Percentiles rank a stretch among this genome's conserved stretches.
Conservation (phyloP, 2,797 vertebrate genomes). For the Scarus forsteni region DNA sequence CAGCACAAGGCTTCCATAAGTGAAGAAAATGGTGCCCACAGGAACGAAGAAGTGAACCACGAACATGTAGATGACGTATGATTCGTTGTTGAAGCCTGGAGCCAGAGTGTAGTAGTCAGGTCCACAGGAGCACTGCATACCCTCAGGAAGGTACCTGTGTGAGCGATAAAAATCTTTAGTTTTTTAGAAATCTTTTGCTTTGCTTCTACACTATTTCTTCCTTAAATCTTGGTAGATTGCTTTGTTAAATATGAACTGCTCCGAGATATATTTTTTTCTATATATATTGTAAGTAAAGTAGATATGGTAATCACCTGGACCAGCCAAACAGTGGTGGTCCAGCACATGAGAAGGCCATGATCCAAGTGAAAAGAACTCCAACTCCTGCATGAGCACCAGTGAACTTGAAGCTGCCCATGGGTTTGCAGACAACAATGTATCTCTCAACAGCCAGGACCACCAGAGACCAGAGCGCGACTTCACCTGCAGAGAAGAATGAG, state of each 20-base stretch:
- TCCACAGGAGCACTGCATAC: constrained; percentile 83
- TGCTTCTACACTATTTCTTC: background rate
- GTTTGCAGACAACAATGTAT: constrained; percentile 87
- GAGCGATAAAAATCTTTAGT: background rate
- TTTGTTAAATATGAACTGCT: too few relatives aligned
- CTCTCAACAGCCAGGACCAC: constrained; percentile 82
- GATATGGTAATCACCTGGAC: constrained; percentile 79
- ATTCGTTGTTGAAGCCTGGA: constrained; percentile 86
- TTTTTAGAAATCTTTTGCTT: background rate
- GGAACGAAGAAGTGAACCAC: constrained; percentile 79
- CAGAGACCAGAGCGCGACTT: constrained; percentile 78
- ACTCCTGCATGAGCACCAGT: constrained; percentile 68
- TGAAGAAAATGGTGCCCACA: constrained; percentile 84
- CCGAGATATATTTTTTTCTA: background rate
- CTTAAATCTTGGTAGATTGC: background rate
- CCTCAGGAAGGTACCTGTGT: constrained; percentile 86
- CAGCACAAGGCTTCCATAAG: constrained; percentile 86
- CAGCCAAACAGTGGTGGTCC: constrained; percentile 84
- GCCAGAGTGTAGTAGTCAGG: constrained; percentile 81
- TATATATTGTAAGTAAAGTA: background rate
- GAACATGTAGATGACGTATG: constrained; percentile 88
- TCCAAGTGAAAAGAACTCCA: constrained; percentile 86
- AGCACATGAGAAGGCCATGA: constrained; percentile 83
- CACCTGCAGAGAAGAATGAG: constrained; percentile 49
- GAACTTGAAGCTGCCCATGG: constrained; percentile 89